Percentiles rank a stretch among this genome's conserved stretches.
Conservation (phyloP, 2,797 vertebrate genomes). For the Centropyge bicolor region DNA sequence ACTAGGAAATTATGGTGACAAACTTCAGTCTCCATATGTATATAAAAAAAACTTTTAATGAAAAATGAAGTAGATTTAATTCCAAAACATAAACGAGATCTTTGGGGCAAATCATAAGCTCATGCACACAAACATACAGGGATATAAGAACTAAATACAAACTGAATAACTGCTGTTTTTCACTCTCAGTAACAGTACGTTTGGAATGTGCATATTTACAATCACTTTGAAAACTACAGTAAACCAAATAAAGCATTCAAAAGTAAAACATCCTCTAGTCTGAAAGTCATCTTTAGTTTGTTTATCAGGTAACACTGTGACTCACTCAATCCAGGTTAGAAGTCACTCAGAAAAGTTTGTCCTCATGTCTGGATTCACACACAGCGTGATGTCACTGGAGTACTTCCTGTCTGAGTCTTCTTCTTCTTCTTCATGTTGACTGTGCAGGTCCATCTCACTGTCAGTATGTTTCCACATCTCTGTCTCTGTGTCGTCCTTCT, state of each 20-base stretch:
- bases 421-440: constrained; percentile 45
- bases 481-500: constrained; percentile 66
- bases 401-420: constrained; percentile 50
- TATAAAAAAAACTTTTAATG: background rate
- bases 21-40: background rate
- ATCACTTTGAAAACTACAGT: background rate
- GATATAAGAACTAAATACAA: background rate
- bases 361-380: constrained; percentile 60
- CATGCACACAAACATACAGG: background rate
- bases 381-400: constrained; percentile 69
- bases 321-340: background rate
- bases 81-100: background rate
- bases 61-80: background rate
- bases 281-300: background rate
- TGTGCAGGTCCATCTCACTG: constrained; percentile 55
- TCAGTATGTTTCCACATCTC: constrained; percentile 78
- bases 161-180: background rate
- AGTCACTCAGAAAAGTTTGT: constrained; percentile 19
- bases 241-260: background rate
- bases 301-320: background rate
- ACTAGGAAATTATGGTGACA: background rate
- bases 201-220: background rate
- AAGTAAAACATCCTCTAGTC: background rate
- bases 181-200: background rate
- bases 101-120: background rate